Percentiles rank a stretch among this genome's conserved stretches.
Evolutionary conservation across 2,888 invertebrate species (phyloP).

Genomic region (Agriopis leucophaearia): DNA sequence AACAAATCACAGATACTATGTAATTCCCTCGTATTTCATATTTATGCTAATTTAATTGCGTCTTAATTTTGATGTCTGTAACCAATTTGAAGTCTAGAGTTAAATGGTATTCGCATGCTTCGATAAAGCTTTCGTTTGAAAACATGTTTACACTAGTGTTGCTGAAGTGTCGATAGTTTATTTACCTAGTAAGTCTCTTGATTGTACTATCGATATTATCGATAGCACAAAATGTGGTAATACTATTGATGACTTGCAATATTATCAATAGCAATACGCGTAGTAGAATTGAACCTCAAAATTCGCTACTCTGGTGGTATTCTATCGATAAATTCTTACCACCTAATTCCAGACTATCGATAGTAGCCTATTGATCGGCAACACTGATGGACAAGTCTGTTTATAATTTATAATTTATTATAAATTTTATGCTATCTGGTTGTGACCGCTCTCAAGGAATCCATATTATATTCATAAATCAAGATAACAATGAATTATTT

Average conservation of each 20-base stretch:
- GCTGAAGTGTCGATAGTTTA: no score
- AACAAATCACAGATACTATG: neutral
- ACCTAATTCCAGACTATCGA: no score
- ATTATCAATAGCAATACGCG: no score
- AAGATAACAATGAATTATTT: neutral
- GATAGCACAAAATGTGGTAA: no score
- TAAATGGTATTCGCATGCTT: slow-evolving; percentile 49
- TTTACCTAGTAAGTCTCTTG: no score
- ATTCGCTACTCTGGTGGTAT: no score
- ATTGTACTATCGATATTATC: no score
- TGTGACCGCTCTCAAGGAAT: slow-evolving; percentile 4
- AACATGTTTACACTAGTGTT: neutral
- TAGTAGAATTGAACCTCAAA: no score
- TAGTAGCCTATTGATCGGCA: no score
- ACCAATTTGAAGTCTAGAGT: neutral
- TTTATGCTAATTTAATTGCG: slow-evolving; percentile 8
- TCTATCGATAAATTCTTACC: no score
- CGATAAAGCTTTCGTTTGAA: slow-evolving; percentile 2
- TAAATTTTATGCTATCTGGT: slow-evolving; percentile 8
- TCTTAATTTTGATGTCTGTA: slow-evolving; percentile 6
- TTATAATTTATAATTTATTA: neutral
- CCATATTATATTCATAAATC: neutral
- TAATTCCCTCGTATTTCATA: neutral
- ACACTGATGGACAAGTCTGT: neutral
- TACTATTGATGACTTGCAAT: no score